Evolutionary conservation across 2,113 vertebrate species (phyloP), one percentile per base, ranked within the genome.

Genomic region (Sebastes schlegelii): DNA sequence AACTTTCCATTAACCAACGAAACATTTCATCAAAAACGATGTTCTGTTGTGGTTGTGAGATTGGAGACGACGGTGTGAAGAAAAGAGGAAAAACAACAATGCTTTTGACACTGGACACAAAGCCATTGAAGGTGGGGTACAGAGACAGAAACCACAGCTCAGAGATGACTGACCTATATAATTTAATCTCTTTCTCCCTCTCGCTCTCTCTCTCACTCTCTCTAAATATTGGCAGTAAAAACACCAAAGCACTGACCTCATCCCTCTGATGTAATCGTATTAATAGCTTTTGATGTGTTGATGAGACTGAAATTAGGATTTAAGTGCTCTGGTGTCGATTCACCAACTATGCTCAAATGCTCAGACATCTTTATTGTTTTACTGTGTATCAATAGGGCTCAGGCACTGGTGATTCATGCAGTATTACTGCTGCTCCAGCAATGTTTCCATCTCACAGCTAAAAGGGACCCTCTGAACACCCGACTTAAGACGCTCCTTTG

Each of bases 181-280:
- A 80, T 78, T 72, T 54, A 88, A 90, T 82, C 54, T 73, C 62
- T 58, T 58, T 49, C 40, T 45, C 74, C 21, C 55, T 0, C 55
- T 58, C 51, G 57, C 66, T 51, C 52, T 57, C 26, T 65, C 74
- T 48, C 34, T 0, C 66, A 84, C 78, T 48, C 57, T 54, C 58
- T 69, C 19, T 42, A 34, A 85, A 85, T 61, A 74, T 26, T 26
- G 26, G 26, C 88, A 86, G 78, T 89, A 86, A 88, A 91, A 91
- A 86, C 83, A 89, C 81, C 72, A 85, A 78, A 82, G 83, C 58
- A 6, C 67, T 90, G 88, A 91, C 88, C 86, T 93, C 88, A 91
- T 77, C 80, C 60, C 51, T 58, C 51, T 92, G 89, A 92, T 81
- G 85, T 90, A 92, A 90, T 81, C 54, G 8, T 51, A 78, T 83